Evolutionary conservation across 2,113 vertebrate species (phyloP).

Genomic region (Lophura nycthemera): DNA sequence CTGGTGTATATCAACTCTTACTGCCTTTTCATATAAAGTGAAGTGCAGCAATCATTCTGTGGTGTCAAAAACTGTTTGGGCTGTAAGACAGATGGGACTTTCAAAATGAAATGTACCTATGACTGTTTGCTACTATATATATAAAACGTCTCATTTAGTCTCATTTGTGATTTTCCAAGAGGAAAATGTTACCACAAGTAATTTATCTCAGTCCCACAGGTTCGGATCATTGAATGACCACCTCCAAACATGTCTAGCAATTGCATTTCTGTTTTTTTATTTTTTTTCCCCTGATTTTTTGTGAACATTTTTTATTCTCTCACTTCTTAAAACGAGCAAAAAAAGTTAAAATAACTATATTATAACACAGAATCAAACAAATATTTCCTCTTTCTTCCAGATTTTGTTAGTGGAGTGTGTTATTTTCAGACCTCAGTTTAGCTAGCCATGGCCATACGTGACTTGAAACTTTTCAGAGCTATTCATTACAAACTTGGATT

Average conservation of each 20-base stretch:
- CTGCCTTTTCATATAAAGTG: constrained; percentile 53
- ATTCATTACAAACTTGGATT: background rate
- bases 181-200: constrained; percentile 78
- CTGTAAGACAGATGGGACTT: constrained; percentile 84
- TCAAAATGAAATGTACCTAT: constrained; percentile 86
- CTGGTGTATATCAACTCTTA: constrained; percentile 62
- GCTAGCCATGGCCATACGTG: background rate
- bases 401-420: background rate
- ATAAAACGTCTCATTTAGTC: constrained; percentile 86
- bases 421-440: background rate
- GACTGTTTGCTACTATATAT: constrained; percentile 85
- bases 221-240: constrained; percentile 77
- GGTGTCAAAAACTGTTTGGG: constrained; percentile 79
- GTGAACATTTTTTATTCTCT: background rate
- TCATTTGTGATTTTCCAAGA: constrained; percentile 86
- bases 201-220: constrained; percentile 81
- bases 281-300: background rate
- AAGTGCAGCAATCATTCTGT: constrained; percentile 74
- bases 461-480: background rate
- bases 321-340: background rate
- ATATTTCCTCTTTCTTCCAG: background rate
- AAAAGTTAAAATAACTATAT: background rate
- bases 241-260: constrained; percentile 58
- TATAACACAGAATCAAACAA: background rate
- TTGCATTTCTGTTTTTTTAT: constrained; percentile 62